These are phyloP conservation scores for Scomber japonicus DNA, from an alignment of 2,113 vertebrate species.

Conservation along the genomic window DNA sequence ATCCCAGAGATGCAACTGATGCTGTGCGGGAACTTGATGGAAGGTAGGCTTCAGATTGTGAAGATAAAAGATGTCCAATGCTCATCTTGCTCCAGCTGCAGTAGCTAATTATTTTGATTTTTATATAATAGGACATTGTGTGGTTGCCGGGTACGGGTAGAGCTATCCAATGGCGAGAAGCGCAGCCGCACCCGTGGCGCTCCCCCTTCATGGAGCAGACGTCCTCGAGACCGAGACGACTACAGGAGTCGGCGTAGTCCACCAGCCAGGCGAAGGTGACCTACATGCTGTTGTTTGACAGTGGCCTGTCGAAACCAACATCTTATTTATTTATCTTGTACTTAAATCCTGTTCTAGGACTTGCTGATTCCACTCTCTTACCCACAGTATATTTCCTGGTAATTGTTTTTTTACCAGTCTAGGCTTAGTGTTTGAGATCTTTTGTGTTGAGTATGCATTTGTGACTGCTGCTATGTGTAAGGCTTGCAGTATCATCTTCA, in stretches of 20 bases:
- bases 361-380: conserved; percentile 52
- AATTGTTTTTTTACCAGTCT: conserved; percentile 53
- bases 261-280: conserved; percentile 93
- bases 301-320: conserved; percentile 12
- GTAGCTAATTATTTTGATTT: neutral
- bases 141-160: conserved; percentile 96
- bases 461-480: conserved; percentile 56
- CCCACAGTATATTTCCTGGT: conserved; percentile 62
- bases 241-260: conserved; percentile 93
- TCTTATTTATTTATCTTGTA: conserved; percentile 30
- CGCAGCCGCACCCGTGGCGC: conserved; percentile 94
- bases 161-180: conserved; percentile 97
- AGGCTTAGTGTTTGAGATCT: conserved; percentile 39
- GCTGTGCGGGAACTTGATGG: conserved; percentile 98
- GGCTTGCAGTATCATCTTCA: conserved; percentile 73
- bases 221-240: conserved; percentile 94
- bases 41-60: conserved; percentile 83
- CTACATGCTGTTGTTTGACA: conserved; percentile 34
- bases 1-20: conserved; percentile 97
- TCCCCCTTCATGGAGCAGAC: conserved; percentile 94
- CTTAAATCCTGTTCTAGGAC: conserved; percentile 30
- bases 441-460: conserved; percentile 56
- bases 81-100: neutral
- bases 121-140: conserved; percentile 89
- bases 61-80: rapidly evolving